Conservation (phyloP, 2,113 vertebrate genomes). For the Peromyscus polionotus region DNA sequence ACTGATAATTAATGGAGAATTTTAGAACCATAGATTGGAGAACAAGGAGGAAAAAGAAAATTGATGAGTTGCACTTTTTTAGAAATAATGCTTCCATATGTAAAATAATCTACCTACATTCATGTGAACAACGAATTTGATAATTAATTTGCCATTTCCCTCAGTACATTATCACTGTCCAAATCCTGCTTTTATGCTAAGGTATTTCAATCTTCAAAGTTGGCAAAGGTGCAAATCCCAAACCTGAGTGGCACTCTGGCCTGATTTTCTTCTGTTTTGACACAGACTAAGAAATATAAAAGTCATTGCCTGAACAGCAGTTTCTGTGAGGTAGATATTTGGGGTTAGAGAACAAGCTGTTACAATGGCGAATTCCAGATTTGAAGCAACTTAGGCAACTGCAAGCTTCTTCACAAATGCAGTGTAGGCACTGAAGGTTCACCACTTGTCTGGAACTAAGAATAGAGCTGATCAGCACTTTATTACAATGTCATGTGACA, state of each 20-base stretch:
- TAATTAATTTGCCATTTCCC: neutral
- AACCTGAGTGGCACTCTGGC: neutral
- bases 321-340: neutral
- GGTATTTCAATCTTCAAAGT: neutral
- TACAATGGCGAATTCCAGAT: neutral
- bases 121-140: neutral
- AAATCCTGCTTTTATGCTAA: neutral
- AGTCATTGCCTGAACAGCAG: neutral
- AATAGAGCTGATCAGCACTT: neutral
- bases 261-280: neutral
- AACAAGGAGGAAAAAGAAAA: neutral
- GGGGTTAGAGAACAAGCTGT: neutral
- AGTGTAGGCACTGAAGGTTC: neutral
- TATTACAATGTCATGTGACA: neutral
- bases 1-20: neutral
- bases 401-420: neutral
- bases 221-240: neutral
- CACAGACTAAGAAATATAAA: neutral
- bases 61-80: neutral
- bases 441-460: neutral
- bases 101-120: neutral
- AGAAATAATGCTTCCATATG: neutral
- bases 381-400: neutral
- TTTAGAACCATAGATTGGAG: neutral
- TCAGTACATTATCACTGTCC: neutral